Evolutionary conservation across 2,888 invertebrate genomes (phyloP).

Genomic region (Desoria tigrina): DNA sequence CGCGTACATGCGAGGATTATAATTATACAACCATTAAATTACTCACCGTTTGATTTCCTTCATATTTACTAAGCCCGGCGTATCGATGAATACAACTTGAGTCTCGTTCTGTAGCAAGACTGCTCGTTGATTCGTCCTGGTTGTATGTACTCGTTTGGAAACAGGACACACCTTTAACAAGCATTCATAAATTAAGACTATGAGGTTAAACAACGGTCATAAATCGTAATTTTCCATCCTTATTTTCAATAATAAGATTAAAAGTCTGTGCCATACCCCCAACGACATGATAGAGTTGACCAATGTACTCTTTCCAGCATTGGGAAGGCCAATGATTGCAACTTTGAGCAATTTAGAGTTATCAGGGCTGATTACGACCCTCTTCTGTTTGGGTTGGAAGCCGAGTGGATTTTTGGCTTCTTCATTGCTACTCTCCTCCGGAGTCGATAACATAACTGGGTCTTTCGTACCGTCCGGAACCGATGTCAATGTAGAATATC

Average conservation of each 20-base stretch:
- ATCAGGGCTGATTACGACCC: constrained; percentile 23
- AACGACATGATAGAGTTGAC: constrained; percentile 81
- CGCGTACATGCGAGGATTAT: too few relatives aligned
- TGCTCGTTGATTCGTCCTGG: constrained; percentile 71
- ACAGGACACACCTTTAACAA: constrained; percentile 77
- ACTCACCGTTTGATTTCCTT: constrained; percentile 69
- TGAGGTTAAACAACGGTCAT: too few relatives aligned
- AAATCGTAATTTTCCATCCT: too few relatives aligned
- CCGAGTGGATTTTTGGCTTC: too few relatives aligned
- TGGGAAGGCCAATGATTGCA: constrained; percentile 89
- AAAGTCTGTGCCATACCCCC: constrained; percentile 68
- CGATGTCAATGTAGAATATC: too few relatives aligned
- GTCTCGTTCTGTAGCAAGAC: constrained; percentile 73
- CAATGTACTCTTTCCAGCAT: constrained; percentile 93
- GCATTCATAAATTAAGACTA: not conserved
- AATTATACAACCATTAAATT: too few relatives aligned
- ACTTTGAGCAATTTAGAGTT: constrained; percentile 59
- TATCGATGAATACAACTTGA: constrained; percentile 89
- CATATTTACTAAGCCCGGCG: constrained; percentile 81
- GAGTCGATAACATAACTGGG: too few relatives aligned
- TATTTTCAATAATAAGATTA: too few relatives aligned
- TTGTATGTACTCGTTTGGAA: constrained; percentile 90
- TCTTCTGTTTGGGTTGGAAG: too few relatives aligned
- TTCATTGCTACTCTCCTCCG: too few relatives aligned
- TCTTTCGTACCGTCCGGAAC: too few relatives aligned